phyloP scores from a whole-genome alignment of 1,140 invertebrate species.

The Bombus pyrosoma region DNA sequence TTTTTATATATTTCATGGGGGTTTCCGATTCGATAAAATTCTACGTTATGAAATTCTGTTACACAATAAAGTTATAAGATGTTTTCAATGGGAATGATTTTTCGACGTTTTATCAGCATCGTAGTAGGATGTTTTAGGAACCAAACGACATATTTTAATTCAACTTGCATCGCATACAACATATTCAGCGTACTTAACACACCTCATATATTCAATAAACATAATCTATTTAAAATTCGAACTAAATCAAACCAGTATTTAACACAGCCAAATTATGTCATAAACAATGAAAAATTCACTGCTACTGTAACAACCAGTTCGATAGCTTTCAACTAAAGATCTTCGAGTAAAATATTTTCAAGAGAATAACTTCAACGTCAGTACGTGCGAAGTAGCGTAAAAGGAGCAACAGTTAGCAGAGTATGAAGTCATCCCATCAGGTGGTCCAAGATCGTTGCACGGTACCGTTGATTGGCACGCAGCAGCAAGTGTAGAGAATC shows the following conservation, averaged over 20 bases:
- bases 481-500: constrained; percentile 8
- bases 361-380: not conserved
- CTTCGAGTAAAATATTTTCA: not conserved
- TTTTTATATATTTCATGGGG: not conserved
- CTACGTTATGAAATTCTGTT: not conserved
- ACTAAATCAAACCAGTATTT: too few relatives aligned
- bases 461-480: constrained; percentile 25
- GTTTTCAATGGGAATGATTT: not conserved
- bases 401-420: constrained; percentile 2
- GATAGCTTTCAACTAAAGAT: not conserved
- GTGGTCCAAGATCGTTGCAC: constrained; percentile 7
- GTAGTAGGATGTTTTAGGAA: not conserved
- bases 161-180: too few relatives aligned
- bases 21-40: not conserved
- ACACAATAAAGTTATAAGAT: not conserved
- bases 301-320: not conserved
- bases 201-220: not conserved
- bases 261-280: too few relatives aligned
- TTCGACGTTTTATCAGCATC: not conserved
- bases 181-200: not conserved
- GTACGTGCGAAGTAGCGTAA: not conserved
- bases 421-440: constrained; percentile 23
- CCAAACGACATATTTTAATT: not conserved
- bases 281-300: not conserved
- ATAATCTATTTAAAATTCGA: not conserved